Percentiles rank a stretch among this genome's conserved stretches.
Evolutionary conservation across 2,888 invertebrate genomes (phyloP).

Genomic region (Thera obeliscata): DNA sequence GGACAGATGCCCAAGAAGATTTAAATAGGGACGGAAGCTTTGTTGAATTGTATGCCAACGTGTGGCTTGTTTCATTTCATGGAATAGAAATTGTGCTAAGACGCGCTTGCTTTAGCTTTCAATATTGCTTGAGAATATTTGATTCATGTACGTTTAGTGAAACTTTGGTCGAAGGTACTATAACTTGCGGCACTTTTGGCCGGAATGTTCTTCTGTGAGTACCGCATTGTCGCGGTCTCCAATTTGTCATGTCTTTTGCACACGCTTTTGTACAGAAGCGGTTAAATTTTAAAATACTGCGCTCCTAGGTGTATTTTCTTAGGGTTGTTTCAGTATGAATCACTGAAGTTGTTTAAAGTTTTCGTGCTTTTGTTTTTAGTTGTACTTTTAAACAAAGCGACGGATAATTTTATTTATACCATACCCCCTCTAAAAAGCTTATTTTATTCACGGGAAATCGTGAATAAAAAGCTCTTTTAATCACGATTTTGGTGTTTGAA

Average conservation of each 20-base stretch:
- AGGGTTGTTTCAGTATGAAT: conserved; percentile 13
- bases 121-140: not conserved
- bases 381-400: not conserved
- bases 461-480: too few species aligned
- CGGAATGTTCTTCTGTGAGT: conserved; percentile 21
- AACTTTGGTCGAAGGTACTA: not conserved
- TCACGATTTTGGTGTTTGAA: too few species aligned
- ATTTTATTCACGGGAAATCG: too few species aligned
- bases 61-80: not conserved
- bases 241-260: conserved; percentile 43
- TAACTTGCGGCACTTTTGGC: not conserved
- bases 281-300: conserved; percentile 24
- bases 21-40: too few species aligned
- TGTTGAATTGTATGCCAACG: not conserved
- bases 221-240: conserved; percentile 33
- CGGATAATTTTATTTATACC: not conserved
- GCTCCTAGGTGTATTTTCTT: conserved; percentile 16
- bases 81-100: not conserved
- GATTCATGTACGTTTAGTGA: not conserved
- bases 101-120: not conserved
- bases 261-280: conserved; percentile 30
- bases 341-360: conserved; percentile 15
- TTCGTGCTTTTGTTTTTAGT: conserved; percentile 10
- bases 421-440: too few species aligned
- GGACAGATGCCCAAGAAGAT: too few species aligned